phyloP scores from a whole-genome alignment of 1,140 invertebrate species.

The Tetragnatha versicolor region DNA sequence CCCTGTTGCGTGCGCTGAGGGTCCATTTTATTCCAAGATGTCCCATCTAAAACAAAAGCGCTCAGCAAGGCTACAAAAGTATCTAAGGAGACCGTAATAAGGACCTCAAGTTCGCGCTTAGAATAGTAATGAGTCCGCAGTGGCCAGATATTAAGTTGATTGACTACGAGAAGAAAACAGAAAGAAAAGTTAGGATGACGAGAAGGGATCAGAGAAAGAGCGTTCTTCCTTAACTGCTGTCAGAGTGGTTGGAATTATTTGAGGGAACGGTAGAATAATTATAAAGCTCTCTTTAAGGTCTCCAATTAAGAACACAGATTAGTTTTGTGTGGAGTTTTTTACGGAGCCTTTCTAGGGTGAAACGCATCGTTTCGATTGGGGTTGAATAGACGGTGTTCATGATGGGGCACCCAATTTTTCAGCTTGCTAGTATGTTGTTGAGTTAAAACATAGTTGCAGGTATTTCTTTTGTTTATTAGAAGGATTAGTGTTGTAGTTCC shows the following conservation, averaged over 20 bases:
- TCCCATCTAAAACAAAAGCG: slow-evolving; percentile 10
- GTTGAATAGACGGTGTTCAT: too few relatives aligned
- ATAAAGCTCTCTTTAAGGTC: slow-evolving; percentile 26
- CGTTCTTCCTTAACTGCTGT: slow-evolving; percentile 10
- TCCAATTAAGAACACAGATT: background rate
- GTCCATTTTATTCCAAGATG: too few relatives aligned
- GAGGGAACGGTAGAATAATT: slow-evolving; percentile 31
- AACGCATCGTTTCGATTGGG: too few relatives aligned
- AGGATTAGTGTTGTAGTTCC: too few relatives aligned
- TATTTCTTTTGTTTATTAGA: too few relatives aligned
- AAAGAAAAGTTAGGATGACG: background rate
- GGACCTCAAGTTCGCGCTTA: background rate
- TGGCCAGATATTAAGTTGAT: slow-evolving; percentile 40
- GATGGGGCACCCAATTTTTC: too few relatives aligned
- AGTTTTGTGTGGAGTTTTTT: background rate
- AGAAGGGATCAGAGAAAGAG: background rate
- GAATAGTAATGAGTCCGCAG: slow-evolving; percentile 33
- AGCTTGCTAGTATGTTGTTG: too few relatives aligned
- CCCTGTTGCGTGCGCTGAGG: too few relatives aligned
- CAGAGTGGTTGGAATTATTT: slow-evolving; percentile 25
- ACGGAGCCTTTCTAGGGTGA: background rate
- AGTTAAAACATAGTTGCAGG: too few relatives aligned
- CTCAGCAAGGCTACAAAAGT: slow-evolving; percentile 15
- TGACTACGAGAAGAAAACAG: slow-evolving; percentile 1
- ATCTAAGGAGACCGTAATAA: slow-evolving; percentile 10